phyloP scores from a whole-genome alignment of 2,113 vertebrate species.

The Scolopax mira region DNA sequence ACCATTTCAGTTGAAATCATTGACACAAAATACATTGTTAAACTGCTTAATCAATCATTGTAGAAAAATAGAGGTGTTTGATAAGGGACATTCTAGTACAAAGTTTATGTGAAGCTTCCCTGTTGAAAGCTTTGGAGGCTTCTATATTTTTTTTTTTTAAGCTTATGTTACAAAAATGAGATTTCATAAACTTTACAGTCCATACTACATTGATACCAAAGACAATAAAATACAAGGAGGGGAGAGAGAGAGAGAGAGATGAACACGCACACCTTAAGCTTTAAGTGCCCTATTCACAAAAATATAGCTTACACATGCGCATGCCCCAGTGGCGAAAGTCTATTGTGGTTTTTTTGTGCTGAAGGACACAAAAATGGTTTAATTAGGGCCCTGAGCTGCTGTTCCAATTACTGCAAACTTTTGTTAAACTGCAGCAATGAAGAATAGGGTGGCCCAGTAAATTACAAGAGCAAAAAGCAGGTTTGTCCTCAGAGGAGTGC shows the following conservation, averaged over 20 bases:
- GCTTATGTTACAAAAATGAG: constrained; percentile 72
- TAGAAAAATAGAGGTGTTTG: constrained; percentile 85
- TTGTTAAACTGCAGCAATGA: background rate
- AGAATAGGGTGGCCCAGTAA: background rate
- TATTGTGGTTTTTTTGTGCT: constrained; percentile 30
- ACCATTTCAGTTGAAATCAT: constrained; percentile 66
- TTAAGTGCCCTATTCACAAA: constrained; percentile 24
- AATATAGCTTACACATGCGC: constrained; percentile 30
- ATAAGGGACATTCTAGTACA: constrained; percentile 76
- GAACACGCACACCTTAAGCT: constrained; percentile 13
- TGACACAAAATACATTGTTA: constrained; percentile 80
- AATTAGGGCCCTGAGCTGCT: constrained; percentile 37
- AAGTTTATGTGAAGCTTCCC: constrained; percentile 67
- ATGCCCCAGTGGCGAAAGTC: background rate
- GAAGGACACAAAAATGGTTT: constrained; percentile 22
- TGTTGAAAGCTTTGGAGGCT: constrained; percentile 61
- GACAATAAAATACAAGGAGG: constrained; percentile 6
- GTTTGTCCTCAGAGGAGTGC: background rate
- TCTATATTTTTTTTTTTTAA: constrained; percentile 44
- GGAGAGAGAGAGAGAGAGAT: background rate
- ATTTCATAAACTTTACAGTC: constrained; percentile 71
- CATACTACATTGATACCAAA: constrained; percentile 54
- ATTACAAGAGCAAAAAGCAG: constrained; percentile 31
- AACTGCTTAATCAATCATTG: constrained; percentile 72
- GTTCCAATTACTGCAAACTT: background rate